A percentile compares a stretch with the other conserved stretches of the same genome.
Conservation (phyloP, 2,113 vertebrate genomes). For the Corydoras maculifer region DNA sequence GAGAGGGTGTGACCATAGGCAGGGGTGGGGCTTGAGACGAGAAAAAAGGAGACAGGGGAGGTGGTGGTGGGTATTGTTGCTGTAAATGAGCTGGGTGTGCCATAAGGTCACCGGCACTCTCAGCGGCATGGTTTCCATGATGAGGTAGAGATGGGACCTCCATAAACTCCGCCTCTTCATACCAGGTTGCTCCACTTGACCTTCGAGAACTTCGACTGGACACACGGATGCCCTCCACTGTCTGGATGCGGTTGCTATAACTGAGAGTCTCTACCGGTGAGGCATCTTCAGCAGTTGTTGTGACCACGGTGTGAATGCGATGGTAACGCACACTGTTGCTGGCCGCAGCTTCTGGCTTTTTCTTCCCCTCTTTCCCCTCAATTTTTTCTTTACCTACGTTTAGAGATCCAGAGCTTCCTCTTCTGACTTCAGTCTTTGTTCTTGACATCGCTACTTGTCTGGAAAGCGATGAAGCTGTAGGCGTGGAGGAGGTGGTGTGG, state of each 20-base stretch:
- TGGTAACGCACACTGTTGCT: constrained; percentile 73
- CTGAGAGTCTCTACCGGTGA: constrained; percentile 82
- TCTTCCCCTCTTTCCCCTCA: constrained; percentile 43
- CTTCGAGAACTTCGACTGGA: constrained; percentile 77
- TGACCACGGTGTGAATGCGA: constrained; percentile 88
- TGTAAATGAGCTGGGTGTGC: constrained; percentile 50
- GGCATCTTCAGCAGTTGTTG: constrained; percentile 79
- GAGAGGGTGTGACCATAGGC: constrained; percentile 46
- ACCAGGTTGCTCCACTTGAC: constrained; percentile 63
- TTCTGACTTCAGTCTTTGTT: constrained; percentile 53
- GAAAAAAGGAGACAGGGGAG: constrained; percentile 48
- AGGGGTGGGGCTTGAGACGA: constrained; percentile 50
- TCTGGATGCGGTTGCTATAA: constrained; percentile 85
- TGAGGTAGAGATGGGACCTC: constrained; percentile 48
- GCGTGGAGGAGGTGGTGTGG: constrained; percentile 58
- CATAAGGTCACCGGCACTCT: constrained; percentile 49
- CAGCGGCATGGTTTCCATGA: constrained; percentile 59
- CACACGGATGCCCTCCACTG: constrained; percentile 85
- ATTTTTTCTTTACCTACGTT: constrained; percentile 50
- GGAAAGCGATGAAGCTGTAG: constrained; percentile 48
- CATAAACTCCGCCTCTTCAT: constrained; percentile 68
- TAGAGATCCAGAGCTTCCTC: constrained; percentile 51
- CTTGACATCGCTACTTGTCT: constrained; percentile 72
- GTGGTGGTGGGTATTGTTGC: constrained; percentile 51
- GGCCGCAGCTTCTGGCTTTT: background rate